Conservation (phyloP, 2,113 vertebrate species). For the Aegithalos caudatus region DNA sequence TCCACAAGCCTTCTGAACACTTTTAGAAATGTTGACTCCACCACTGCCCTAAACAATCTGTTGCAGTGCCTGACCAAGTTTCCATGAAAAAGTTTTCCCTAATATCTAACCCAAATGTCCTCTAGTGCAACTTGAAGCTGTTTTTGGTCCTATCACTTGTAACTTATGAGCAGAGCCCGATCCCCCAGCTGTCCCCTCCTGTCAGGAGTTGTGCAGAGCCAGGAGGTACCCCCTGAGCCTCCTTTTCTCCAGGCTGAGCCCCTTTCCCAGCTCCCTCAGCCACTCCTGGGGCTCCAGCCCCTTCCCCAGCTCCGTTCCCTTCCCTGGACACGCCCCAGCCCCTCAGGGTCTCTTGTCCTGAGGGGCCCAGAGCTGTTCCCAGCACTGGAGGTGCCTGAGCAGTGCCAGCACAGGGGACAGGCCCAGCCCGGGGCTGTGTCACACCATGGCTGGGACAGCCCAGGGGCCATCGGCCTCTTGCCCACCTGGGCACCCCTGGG, state of each 20-base stretch:
- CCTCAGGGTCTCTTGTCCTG: accelerated
- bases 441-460: neutral
- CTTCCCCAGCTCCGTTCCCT: neutral
- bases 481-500: too few relatives aligned
- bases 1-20: neutral
- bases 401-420: accelerated
- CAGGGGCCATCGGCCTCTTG: neutral
- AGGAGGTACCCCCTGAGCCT: neutral
- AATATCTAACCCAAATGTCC: neutral
- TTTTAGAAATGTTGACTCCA: neutral
- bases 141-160: neutral
- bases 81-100: accelerated
- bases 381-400: neutral
- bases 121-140: neutral
- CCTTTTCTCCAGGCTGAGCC: neutral
- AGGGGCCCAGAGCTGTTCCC: neutral
- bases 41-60: neutral
- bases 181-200: accelerated
- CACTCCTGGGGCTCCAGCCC: neutral
- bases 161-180: neutral
- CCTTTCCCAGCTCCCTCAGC: neutral
- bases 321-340: neutral
- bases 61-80: neutral
- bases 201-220: neutral
- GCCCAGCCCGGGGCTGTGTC: neutral